phyloP scores from a whole-genome alignment of 2,113 vertebrate species.

The Clupea harengus region DNA sequence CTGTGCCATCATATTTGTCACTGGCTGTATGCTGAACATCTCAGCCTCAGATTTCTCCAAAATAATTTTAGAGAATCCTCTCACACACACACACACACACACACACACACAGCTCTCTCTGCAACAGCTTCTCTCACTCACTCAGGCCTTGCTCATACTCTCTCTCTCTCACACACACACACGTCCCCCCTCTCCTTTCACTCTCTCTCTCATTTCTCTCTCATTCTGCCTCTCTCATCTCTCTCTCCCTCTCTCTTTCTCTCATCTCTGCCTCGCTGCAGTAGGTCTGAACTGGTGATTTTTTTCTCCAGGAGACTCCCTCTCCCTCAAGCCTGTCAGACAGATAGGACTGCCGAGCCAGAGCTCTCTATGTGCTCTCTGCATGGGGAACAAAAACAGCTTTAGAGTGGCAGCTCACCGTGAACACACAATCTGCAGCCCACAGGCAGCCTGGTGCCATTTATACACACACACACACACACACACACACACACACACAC shows the following conservation, averaged over 20 bases:
- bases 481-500: no score
- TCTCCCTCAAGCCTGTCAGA: neutral
- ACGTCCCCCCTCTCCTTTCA: no score
- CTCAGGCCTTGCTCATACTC: no score
- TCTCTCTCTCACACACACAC: no score
- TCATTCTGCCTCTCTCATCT: no score
- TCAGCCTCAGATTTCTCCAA: no score
- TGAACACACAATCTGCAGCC: conserved; percentile 4
- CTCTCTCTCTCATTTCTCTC: neutral
- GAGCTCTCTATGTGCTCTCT: neutral
- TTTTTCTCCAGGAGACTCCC: neutral
- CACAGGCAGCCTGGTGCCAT: neutral
- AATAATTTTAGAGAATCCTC: no score
- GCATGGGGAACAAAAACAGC: neutral
- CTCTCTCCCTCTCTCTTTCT: neutral
- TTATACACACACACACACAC: neutral
- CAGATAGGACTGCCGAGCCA: neutral
- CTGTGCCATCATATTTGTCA: neutral
- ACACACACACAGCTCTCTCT: no score
- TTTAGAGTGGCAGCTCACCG: neutral
- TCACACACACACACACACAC: no score
- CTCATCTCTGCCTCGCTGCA: neutral
- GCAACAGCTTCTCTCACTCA: no score
- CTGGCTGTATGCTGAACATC: no score
- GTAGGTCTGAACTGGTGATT: neutral